phyloP scores from a whole-genome alignment of 2,888 invertebrate species.

The Hypomecis punctinalis region DNA sequence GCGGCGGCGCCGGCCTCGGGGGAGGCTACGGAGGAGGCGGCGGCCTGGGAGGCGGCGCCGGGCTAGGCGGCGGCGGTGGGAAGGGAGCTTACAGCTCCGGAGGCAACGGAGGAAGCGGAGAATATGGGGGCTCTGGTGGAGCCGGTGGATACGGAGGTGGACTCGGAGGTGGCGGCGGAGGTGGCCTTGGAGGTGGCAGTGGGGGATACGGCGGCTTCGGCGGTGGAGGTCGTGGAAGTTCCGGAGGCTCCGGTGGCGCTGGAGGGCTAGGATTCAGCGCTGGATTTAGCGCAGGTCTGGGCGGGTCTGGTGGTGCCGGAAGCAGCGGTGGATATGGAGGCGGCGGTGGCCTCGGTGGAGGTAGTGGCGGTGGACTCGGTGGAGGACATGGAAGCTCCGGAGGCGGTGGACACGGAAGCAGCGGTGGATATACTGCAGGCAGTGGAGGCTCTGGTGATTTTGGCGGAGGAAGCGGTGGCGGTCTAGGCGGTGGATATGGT shows the following conservation, averaged over 20 bases:
- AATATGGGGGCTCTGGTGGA: constrained; percentile 12
- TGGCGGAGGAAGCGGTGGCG: constrained; percentile 28
- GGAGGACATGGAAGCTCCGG: constrained; percentile 56
- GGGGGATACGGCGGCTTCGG: constrained; percentile 55
- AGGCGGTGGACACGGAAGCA: constrained; percentile 34
- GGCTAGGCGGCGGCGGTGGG: constrained; percentile 49
- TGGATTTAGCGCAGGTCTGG: not conserved
- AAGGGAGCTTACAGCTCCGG: constrained; percentile 43
- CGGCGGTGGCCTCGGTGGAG: constrained; percentile 24
- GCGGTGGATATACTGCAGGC: constrained; percentile 33
- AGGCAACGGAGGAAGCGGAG: constrained; percentile 36
- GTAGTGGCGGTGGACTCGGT: constrained; percentile 41
- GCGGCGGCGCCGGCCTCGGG: constrained; percentile 34
- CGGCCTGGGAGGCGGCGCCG: constrained; percentile 37
- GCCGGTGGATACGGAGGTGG: constrained; percentile 30
- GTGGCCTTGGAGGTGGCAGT: constrained; percentile 47
- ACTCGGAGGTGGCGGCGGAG: constrained; percentile 38
- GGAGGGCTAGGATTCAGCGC: not conserved
- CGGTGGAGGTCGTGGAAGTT: constrained; percentile 34
- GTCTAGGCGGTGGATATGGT: constrained; percentile 18
- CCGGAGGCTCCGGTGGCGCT: not conserved
- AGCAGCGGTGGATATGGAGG: not conserved
- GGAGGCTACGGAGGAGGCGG: constrained; percentile 40
- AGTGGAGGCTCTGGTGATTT: constrained; percentile 22
- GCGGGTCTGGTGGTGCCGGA: not conserved